Percentiles rank a stretch among this genome's conserved stretches.
These are phyloP conservation scores for Dexiosoma caninum DNA, from an alignment of 2,888 invertebrate species.

Conservation along the genomic window DNA sequence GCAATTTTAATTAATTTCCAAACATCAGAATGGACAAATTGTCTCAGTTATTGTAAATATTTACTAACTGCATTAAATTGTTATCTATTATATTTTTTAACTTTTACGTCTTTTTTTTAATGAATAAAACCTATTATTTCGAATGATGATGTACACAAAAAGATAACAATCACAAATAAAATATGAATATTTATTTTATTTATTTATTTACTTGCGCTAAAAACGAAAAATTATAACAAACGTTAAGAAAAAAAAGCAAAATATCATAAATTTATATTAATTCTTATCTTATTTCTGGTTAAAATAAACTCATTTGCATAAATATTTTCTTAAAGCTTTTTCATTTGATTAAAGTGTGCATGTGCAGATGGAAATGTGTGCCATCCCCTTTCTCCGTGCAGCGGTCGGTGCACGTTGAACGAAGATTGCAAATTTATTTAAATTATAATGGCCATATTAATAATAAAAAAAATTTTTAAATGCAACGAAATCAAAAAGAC, in stretches of 20 bases:
- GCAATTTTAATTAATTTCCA: too few species aligned
- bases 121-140: too few species aligned
- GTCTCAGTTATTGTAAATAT: too few species aligned
- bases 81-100: too few species aligned
- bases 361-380: not conserved
- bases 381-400: not conserved
- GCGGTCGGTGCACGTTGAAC: not conserved
- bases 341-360: constrained; percentile 30
- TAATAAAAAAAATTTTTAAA: constrained; percentile 13
- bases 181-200: constrained; percentile 28
- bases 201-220: constrained; percentile 33
- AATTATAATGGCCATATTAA: constrained; percentile 31
- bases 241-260: not conserved
- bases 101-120: too few species aligned
- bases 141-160: not conserved
- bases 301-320: constrained; percentile 42
- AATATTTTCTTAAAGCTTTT: constrained; percentile 39
- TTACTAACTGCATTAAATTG: too few species aligned
- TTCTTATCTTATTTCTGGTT: constrained; percentile 47
- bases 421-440: constrained; percentile 37
- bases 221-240: not conserved
- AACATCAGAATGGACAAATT: too few species aligned
- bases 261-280: constrained; percentile 26
- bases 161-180: constrained; percentile 11
- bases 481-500: constrained; percentile 8